phyloP scores from a whole-genome alignment of 2,888 invertebrate genomes.

The Euproctis similis region DNA sequence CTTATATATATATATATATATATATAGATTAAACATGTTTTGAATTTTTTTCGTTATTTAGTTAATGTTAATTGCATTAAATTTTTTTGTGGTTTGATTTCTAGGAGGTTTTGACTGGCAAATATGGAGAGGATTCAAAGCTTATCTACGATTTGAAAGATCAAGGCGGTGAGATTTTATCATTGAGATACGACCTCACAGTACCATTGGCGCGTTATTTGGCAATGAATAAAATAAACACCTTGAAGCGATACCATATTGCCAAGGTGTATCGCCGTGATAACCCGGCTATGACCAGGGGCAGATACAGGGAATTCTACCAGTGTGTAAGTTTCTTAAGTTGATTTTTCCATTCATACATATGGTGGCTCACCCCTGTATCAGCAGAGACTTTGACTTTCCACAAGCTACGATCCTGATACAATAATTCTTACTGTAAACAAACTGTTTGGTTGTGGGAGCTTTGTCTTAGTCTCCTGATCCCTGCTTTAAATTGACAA shows the following conservation, averaged over 20 bases:
- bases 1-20: too few relatives aligned
- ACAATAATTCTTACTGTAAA: too few relatives aligned
- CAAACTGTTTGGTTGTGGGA: too few relatives aligned
- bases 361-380: too few relatives aligned
- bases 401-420: too few relatives aligned
- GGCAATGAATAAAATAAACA: constrained; percentile 97
- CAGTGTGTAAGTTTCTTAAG: constrained; percentile 99
- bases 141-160: constrained; percentile 98
- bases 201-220: constrained; percentile 98
- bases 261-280: constrained; percentile 99
- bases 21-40: too few relatives aligned
- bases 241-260: constrained; percentile 97
- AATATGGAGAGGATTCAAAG: constrained; percentile 99
- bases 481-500: too few relatives aligned
- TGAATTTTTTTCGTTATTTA: too few relatives aligned
- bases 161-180: constrained; percentile 98
- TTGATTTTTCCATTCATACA: too few relatives aligned
- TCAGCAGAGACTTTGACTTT: too few relatives aligned
- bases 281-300: constrained; percentile 96
- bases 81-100: constrained; percentile 18
- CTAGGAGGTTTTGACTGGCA: constrained; percentile 97
- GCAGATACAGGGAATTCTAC: constrained; percentile 98
- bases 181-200: constrained; percentile 97
- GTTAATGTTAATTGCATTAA: too few relatives aligned
- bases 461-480: too few relatives aligned